Evolutionary conservation across 2,113 vertebrate species (phyloP).

Genomic region (Bos indicus): DNA sequence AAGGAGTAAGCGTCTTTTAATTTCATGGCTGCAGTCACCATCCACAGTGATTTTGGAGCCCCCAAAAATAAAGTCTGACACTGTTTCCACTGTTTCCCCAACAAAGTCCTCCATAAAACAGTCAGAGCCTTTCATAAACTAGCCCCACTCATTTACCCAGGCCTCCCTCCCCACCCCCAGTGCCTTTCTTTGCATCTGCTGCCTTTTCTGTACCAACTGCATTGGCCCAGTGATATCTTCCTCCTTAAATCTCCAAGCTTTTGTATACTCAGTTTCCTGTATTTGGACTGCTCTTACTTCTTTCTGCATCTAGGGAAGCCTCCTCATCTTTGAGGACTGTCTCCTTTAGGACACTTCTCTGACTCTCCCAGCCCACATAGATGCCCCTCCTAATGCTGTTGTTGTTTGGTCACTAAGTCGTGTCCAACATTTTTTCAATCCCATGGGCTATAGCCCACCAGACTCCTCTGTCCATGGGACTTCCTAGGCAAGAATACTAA

Average conservation of each 20-base stretch:
- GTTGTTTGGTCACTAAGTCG: neutral
- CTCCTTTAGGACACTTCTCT: neutral
- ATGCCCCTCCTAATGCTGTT: rapidly evolving
- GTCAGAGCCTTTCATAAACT: neutral
- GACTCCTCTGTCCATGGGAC: neutral
- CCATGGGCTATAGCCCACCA: neutral
- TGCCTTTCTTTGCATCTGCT: neutral
- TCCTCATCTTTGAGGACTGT: neutral
- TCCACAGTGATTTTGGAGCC: too few species aligned
- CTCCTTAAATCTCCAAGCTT: neutral
- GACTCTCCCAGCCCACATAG: neutral
- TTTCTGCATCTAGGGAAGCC: neutral
- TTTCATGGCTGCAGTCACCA: too few species aligned
- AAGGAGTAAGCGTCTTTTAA: too few species aligned
- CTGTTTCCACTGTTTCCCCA: too few species aligned
- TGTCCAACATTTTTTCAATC: neutral
- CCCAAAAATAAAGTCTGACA: too few species aligned
- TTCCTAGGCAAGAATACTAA: neutral
- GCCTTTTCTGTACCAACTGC: neutral
- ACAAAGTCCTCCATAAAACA: neutral
- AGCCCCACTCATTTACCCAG: neutral
- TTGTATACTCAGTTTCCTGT: neutral
- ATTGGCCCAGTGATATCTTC: neutral
- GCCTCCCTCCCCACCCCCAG: rapidly evolving
- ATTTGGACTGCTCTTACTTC: neutral